These are phyloP conservation scores for Chrysomela aeneicollis DNA, from an alignment of 2,888 invertebrate species.

Conservation along the genomic window DNA sequence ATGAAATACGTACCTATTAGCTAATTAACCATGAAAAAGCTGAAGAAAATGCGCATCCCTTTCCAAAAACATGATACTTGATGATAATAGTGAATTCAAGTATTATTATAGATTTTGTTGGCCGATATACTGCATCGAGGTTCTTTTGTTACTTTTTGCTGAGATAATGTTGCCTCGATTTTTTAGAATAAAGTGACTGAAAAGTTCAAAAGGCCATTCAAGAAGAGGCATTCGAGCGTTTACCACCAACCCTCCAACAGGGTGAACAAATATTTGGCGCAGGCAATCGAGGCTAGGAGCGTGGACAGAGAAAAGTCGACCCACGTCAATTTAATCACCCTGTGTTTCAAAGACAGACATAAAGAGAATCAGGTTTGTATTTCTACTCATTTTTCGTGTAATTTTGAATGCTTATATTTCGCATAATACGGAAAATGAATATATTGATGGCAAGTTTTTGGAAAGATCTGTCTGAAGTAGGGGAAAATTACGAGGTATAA, in stretches of 20 bases:
- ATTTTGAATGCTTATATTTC: no score
- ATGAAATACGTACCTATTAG: no score
- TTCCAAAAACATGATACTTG: no score
- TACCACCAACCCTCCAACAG: conserved; percentile 90
- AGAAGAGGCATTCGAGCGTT: conserved; percentile 86
- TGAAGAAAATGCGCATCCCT: no score
- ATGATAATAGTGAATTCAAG: no score
- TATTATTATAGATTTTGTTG: conserved; percentile 4
- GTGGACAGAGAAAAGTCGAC: conserved; percentile 90
- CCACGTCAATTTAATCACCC: conserved; percentile 84
- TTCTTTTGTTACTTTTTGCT: not conserved
- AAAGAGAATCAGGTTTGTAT: conserved; percentile 80
- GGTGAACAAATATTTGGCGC: conserved; percentile 90
- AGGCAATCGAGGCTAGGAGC: conserved; percentile 89
- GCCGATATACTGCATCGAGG: not conserved
- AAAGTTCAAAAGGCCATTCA: conserved; percentile 86
- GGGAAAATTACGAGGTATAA: no score
- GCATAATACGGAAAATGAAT: no score
- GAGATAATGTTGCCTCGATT: not conserved
- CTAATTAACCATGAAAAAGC: no score
- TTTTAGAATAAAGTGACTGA: conserved; percentile 85
- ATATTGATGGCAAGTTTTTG: no score
- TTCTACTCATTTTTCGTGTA: no score
- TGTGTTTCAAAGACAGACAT: conserved; percentile 84
- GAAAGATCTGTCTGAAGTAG: no score